Evolutionary conservation across 2,888 invertebrate genomes (phyloP).

Genomic region (Rhimphoctona megacephalus): DNA sequence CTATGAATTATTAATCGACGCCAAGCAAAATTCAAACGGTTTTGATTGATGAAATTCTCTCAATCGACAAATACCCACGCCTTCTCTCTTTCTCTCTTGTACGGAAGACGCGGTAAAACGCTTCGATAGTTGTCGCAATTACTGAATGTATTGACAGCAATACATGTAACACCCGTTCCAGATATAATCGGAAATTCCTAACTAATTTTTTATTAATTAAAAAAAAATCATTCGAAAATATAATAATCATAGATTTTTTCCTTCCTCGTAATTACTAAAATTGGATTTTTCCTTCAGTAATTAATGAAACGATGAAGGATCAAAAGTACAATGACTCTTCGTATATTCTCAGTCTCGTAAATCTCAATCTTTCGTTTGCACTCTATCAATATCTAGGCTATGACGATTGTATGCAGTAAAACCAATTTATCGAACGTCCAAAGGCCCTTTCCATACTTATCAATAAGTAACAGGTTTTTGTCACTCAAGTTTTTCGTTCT

Average conservation of each 20-base stretch:
- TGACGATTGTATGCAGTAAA: slow-evolving; percentile 20
- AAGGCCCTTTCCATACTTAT: neutral
- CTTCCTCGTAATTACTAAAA: neutral
- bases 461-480: neutral
- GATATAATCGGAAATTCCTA: neutral
- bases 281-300: slow-evolving; percentile 5
- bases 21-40: slow-evolving; percentile 23
- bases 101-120: slow-evolving; percentile 20
- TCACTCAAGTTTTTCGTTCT: neutral
- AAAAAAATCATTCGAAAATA: too few relatives aligned
- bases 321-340: neutral
- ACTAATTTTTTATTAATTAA: neutral
- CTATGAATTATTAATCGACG: slow-evolving; percentile 62
- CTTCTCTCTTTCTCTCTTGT: neutral
- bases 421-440: slow-evolving; percentile 14
- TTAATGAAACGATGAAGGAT: neutral
- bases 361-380: slow-evolving; percentile 41
- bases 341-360: slow-evolving; percentile 36
- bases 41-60: slow-evolving; percentile 55
- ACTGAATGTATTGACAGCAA: slow-evolving; percentile 36
- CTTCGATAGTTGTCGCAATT: slow-evolving; percentile 42
- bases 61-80: slow-evolving; percentile 34
- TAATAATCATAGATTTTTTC: neutral
- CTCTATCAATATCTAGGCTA: slow-evolving; percentile 37
- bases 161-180: neutral